Evolutionary conservation across 2,113 vertebrate genomes (phyloP), one percentile per base, ranked within the genome.

Genomic region (Tenebrosternarchus preto): DNA sequence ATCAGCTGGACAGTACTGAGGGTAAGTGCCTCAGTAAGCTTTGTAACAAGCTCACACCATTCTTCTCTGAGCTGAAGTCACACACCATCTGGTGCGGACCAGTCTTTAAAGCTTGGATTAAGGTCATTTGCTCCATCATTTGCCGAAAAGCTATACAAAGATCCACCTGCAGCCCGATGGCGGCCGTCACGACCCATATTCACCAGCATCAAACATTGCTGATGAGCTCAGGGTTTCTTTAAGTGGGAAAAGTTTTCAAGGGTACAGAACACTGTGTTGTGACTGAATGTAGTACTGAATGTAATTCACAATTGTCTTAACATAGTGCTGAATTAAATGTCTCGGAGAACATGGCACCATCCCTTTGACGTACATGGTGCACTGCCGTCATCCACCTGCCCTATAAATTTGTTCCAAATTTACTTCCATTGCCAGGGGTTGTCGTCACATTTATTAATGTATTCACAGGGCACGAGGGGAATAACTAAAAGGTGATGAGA

Each of bases 91-190:
- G 33, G 29, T 66, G 17, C 19, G 12, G 63, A 33, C 29, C 31
- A 8, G 63, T 12, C 68, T 46, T 71, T 61, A 60, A 70, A 63
- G 19, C 68, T n/a, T 15, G 24, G 27, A 71, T 72, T 61, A 72
- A 61, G 25, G 67, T 78, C 77, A 78, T 1, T n/a, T 24, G 33
- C 33, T 36, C 33, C 33, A 25, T 2, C 31, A 70, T 25, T 78
- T 3, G 68, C 16, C 59, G 36, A 70, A 46, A 60, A 15, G 16
- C 56, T 57, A 20, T 46, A 19, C 59, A 63, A 46, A 71, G 43
- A 61, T 71, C 77, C 12, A 46, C 67, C n/a, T 25, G 22, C 71
- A 20, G 55, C 39, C 24, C 12, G 3, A 2, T 5, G 77, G 25
- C 59, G 3, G 59, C 27, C 31, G 22, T 36, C 29, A 4, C 43